phyloP scores from a whole-genome alignment of 2,113 vertebrate genomes.

The Platysteira castanea region DNA sequence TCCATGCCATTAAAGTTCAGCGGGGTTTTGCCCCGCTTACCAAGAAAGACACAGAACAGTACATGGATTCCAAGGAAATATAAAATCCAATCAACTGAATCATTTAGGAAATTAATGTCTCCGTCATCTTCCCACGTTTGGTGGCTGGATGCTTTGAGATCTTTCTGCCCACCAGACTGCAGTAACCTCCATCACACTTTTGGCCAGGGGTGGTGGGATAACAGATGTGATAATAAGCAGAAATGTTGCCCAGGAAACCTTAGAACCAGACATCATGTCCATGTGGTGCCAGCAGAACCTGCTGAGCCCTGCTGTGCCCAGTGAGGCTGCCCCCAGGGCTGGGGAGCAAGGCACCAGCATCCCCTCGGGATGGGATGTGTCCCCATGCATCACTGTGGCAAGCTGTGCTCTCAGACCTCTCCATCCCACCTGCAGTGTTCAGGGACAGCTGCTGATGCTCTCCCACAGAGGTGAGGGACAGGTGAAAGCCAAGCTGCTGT shows the following conservation, averaged over 20 bases:
- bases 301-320: neutral
- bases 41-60: neutral
- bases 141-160: neutral
- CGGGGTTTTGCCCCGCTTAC: neutral
- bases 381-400: rapidly evolving
- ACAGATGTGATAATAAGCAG: neutral
- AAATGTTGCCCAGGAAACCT: neutral
- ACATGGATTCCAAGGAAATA: neutral
- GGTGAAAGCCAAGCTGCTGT: neutral
- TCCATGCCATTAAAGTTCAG: neutral
- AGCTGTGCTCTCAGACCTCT: neutral
- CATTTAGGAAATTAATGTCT: neutral
- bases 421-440: neutral
- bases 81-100: neutral
- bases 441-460: neutral
- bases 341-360: neutral
- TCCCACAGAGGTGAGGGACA: neutral
- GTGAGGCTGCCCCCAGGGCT: neutral
- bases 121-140: rapidly evolving
- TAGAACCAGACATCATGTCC: neutral
- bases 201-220: neutral
- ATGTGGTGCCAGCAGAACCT: neutral
- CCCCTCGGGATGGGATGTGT: neutral
- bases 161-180: neutral
- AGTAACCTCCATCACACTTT: neutral